These are phyloP conservation scores for Amphipyra tragopoginis DNA, from an alignment of 2,888 invertebrate species.

Conservation along the genomic window DNA sequence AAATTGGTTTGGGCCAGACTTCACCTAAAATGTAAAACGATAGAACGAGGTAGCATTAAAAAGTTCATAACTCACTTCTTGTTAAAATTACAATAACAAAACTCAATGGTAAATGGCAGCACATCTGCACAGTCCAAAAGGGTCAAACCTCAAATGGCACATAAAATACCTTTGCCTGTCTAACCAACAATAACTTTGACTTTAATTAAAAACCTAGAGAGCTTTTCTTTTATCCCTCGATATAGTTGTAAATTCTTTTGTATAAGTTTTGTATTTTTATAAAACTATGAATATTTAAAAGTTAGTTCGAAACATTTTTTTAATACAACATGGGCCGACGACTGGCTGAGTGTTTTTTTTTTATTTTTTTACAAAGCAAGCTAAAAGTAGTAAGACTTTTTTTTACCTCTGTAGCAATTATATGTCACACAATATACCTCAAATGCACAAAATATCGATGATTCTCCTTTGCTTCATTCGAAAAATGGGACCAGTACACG, in stretches of 20 bases:
- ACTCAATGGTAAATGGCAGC: neutral
- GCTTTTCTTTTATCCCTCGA: slow-evolving; percentile 1
- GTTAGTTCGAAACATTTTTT: no score
- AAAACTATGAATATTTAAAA: no score
- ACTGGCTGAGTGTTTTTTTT: no score
- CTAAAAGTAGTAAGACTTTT: no score
- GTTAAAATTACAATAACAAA: neutral
- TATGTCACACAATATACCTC: no score
- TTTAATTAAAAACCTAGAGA: slow-evolving; percentile 51
- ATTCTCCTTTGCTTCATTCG: neutral
- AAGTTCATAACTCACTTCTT: neutral
- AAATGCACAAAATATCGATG: no score
- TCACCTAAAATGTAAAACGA: no score
- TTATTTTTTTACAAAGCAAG: no score
- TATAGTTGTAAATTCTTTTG: slow-evolving; percentile 1
- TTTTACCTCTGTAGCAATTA: no score
- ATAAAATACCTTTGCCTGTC: slow-evolving; percentile 32
- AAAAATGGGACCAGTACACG: neutral
- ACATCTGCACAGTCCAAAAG: slow-evolving; percentile 10
- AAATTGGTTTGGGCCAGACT: no score
- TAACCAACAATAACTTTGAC: slow-evolving; percentile 45
- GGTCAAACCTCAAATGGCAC: slow-evolving; percentile 24
- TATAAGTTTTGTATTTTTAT: neutral
- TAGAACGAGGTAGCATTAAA: no score
- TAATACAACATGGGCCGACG: no score